phyloP scores from a whole-genome alignment of 2,888 invertebrate genomes.

The Megastigmus dorsalis region DNA sequence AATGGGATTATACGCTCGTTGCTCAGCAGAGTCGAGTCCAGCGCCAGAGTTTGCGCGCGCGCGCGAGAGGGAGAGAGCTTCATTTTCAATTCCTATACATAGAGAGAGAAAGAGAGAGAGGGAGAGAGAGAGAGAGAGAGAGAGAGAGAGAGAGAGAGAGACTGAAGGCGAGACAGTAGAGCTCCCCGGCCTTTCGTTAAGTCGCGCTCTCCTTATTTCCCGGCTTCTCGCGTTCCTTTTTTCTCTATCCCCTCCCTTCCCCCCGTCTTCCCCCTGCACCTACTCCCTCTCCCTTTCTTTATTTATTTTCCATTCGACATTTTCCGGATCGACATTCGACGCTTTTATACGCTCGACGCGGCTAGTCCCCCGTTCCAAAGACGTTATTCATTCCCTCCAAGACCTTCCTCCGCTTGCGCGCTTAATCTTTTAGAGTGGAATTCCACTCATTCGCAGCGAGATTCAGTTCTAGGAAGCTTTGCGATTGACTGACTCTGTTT shows the following conservation, averaged over 20 bases:
- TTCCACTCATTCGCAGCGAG: too few relatives aligned
- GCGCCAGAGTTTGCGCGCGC: not conserved
- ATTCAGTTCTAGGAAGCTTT: too few relatives aligned
- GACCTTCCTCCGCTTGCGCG: not conserved
- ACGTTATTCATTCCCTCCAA: not conserved
- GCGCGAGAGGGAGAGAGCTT: conserved; percentile 7
- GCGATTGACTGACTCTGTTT: too few relatives aligned
- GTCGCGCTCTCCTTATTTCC: conserved; percentile 15
- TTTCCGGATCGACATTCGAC: conserved; percentile 10
- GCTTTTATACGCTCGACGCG: too few relatives aligned
- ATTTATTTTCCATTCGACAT: not conserved
- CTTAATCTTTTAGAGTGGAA: too few relatives aligned
- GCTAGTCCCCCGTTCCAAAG: too few relatives aligned
- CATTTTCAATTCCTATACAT: conserved; percentile 44
- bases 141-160: too few relatives aligned
- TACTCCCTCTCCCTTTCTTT: not conserved
- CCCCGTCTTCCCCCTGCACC: too few relatives aligned
- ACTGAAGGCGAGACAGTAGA: too few relatives aligned
- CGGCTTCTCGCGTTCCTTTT: not conserved
- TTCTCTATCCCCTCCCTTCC: too few relatives aligned
- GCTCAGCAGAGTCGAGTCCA: conserved; percentile 36
- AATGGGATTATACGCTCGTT: conserved; percentile 36
- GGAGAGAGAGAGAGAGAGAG: too few relatives aligned
- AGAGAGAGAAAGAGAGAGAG: too few relatives aligned
- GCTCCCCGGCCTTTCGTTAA: conserved; percentile 22